These are phyloP conservation scores for Fratercula arctica DNA, from an alignment of 2,797 vertebrate species.

Conservation along the genomic window DNA sequence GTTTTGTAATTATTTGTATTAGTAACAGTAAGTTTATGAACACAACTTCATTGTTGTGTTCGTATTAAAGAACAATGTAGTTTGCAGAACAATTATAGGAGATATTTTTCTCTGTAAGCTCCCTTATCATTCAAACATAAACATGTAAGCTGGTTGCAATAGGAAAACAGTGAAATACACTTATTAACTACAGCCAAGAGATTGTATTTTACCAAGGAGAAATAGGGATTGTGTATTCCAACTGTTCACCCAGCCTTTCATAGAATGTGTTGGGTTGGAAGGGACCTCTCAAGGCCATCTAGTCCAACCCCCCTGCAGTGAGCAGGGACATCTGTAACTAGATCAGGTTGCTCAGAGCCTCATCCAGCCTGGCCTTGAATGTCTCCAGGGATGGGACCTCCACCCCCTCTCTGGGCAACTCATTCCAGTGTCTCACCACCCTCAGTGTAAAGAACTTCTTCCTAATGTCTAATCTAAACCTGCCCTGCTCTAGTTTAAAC, in stretches of 20 bases:
- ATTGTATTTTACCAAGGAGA: background rate
- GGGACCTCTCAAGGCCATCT: no score
- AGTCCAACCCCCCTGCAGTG: no score
- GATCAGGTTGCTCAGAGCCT: no score
- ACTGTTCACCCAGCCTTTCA: background rate
- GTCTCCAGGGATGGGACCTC: no score
- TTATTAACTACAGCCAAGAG: background rate
- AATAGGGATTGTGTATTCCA: background rate
- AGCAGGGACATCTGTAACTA: no score
- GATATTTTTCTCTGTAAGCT: background rate
- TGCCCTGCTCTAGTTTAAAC: no score
- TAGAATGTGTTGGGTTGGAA: no score
- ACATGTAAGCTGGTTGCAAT: background rate
- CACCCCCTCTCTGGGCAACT: no score
- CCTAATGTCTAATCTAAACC: no score
- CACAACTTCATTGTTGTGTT: background rate
- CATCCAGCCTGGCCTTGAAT: no score
- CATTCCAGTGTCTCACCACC: no score
- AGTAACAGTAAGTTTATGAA: constrained; percentile 6
- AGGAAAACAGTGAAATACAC: background rate
- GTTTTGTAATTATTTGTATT: constrained; percentile 41
- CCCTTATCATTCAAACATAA: background rate
- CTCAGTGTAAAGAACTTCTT: no score
- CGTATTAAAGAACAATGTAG: background rate
- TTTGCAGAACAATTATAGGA: constrained; percentile 15